Evolutionary conservation across 2,797 vertebrate species (phyloP).

Genomic region (Cossypha heuglini): DNA sequence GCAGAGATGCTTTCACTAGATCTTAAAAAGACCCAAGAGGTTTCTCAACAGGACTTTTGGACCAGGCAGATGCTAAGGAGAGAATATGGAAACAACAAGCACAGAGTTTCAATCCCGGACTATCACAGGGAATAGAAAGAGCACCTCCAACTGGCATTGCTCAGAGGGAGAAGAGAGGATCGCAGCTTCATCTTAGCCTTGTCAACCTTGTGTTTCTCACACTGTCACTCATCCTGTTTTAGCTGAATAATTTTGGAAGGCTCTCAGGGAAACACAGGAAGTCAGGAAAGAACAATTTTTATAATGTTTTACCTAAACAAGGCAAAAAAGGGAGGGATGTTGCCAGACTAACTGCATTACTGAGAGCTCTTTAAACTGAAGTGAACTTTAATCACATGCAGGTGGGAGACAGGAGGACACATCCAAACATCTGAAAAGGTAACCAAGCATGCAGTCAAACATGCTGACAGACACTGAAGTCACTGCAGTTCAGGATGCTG

Average conservation of each 20-base stretch:
- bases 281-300: constrained; percentile 52
- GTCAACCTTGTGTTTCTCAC: constrained; percentile 61
- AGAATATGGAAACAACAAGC: not conserved
- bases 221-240: constrained; percentile 58
- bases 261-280: constrained; percentile 49
- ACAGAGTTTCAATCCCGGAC: not conserved
- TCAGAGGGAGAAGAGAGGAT: not conserved
- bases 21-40: not conserved
- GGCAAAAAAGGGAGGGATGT: constrained; percentile 26
- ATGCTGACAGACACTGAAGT: not conserved
- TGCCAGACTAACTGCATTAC: constrained; percentile 33
- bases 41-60: not conserved
- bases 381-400: not conserved
- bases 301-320: constrained; percentile 63
- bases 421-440: not conserved
- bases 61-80: not conserved
- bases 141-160: constrained; percentile 30
- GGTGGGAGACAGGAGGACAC: not conserved
- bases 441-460: not conserved
- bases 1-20: not conserved
- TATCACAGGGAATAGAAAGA: not conserved
- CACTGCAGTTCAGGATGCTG: not conserved
- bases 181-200: constrained; percentile 21
- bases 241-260: constrained; percentile 61
- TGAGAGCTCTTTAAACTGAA: not conserved